Percentiles rank a stretch among this genome's conserved stretches.
Evolutionary conservation across 2,797 vertebrate genomes (phyloP).

Genomic region (Loriculus beryllinus): DNA sequence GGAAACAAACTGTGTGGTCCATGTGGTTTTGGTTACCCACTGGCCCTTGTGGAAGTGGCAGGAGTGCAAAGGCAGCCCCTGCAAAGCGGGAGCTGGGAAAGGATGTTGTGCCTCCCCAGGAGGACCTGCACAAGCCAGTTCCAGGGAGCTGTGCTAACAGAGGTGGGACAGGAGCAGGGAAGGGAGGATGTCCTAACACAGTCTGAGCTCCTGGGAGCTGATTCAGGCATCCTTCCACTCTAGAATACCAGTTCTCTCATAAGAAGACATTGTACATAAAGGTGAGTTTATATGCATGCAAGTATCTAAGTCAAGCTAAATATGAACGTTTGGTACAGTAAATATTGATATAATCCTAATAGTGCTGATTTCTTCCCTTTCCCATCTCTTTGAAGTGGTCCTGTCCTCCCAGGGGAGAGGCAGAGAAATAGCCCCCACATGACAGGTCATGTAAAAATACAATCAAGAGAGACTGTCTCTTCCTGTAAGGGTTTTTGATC

Average conservation of each 20-base stretch:
- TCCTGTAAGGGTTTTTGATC: not conserved
- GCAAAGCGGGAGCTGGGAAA: not conserved
- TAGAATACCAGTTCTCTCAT: not conserved
- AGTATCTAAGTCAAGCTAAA: not conserved
- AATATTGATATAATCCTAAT: not conserved
- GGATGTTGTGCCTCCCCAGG: not conserved
- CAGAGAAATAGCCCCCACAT: not conserved
- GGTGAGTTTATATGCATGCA: not conserved
- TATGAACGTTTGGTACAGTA: not conserved
- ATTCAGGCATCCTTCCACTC: not conserved
- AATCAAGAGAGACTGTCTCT: not conserved
- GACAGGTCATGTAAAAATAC: not conserved
- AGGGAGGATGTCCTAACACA: not conserved
- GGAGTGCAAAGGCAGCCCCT: not conserved
- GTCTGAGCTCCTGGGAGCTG: not conserved
- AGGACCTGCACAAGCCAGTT: not conserved
- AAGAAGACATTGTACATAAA: not conserved
- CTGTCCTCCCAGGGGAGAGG: not conserved
- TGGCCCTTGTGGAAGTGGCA: not conserved
- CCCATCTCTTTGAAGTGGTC: not conserved
- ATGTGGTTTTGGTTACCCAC: constrained; percentile 30
- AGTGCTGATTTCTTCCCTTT: not conserved
- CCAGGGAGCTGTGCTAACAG: not conserved
- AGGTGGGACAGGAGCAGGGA: not conserved
- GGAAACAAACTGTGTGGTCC: not conserved